Base-by-base conservation (phyloP, 2,888 invertebrate species). In the Chydorus sphaericus region DNA sequence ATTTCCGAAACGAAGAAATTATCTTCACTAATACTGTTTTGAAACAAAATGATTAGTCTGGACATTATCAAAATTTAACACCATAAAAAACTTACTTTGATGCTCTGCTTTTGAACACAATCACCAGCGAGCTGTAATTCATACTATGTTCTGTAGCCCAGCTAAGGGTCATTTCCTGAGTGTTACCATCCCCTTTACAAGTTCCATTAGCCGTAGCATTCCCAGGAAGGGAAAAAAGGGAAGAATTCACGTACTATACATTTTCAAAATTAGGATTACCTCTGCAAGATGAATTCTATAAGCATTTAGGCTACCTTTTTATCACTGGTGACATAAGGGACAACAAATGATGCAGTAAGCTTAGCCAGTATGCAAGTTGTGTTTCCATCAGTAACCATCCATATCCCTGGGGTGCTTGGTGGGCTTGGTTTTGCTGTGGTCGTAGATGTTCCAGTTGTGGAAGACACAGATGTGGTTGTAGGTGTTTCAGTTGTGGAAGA, bases 281-380 rank as follows among this genome's bases (percentile, higher is more conserved):
- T 18, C 5, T 18, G 30, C 1, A 29, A 31, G 14, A 29, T 18
- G 8, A 16, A 54, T 1, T 14, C 20, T 30, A 53, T 55, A 39
- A 1, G 14, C 36, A 20, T n/a, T 56, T 58, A n/a, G n/a, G n/a
- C n/a, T 62, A 67, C 67, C 61, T 66, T 60, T n/a, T 63, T 60
- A 69, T 73, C 66, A 14, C 66, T 65, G 58, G 71, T 71, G 26
- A 67, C 64, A 60, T 78, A 77, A 36, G 71, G 72, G 54, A 85
- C 66, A 61, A 78, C 79, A 56, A 85, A 68, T 65, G 79, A 77
- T 5, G 79, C 75, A 0, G 83, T 80, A 73, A 84, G 79, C 68
- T 79, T 72, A 7, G 80, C 68, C 51, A 82, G 65, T 28, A 86
- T 75, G 64, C 85, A 85, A 6, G 78, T 77, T 1, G 71, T 65